phyloP scores from a whole-genome alignment of 2,113 vertebrate species.

The Micromys minutus region DNA sequence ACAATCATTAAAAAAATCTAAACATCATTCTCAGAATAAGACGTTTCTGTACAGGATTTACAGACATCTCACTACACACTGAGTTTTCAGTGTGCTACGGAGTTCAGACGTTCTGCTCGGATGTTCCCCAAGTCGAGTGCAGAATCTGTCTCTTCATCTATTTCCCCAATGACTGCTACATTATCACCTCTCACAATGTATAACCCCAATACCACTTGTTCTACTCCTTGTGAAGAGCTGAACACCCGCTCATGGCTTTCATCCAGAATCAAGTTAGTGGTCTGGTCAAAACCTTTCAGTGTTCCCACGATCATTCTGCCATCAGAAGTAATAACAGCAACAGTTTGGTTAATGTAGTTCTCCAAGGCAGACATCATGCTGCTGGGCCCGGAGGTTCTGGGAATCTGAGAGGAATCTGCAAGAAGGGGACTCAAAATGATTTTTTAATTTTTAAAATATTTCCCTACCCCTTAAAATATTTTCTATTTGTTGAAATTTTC shows the following conservation, averaged over 20 bases:
- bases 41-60: constrained; percentile 87
- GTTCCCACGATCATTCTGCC: too few relatives aligned
- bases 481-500: not conserved
- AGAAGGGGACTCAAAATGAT: too few relatives aligned
- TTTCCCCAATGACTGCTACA: constrained; percentile 98
- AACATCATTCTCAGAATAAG: constrained; percentile 72
- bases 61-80: constrained; percentile 71
- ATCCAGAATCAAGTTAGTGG: constrained; percentile 99
- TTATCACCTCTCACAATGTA: constrained; percentile 99
- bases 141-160: constrained; percentile 98
- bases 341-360: too few relatives aligned
- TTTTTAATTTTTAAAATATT: not conserved
- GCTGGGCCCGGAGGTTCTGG: too few relatives aligned
- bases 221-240: constrained; percentile 98
- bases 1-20: constrained; percentile 79
- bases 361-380: too few relatives aligned
- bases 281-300: constrained; percentile 98
- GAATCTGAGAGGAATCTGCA: too few relatives aligned
- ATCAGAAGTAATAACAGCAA: too few relatives aligned
- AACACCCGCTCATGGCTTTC: constrained; percentile 99
- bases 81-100: constrained; percentile 93
- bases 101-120: constrained; percentile 96
- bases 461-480: not conserved
- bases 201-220: constrained; percentile 98
- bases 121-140: constrained; percentile 97